Base-by-base conservation (phyloP, 2,113 vertebrate species). In the Brachirus orientalis region DNA sequence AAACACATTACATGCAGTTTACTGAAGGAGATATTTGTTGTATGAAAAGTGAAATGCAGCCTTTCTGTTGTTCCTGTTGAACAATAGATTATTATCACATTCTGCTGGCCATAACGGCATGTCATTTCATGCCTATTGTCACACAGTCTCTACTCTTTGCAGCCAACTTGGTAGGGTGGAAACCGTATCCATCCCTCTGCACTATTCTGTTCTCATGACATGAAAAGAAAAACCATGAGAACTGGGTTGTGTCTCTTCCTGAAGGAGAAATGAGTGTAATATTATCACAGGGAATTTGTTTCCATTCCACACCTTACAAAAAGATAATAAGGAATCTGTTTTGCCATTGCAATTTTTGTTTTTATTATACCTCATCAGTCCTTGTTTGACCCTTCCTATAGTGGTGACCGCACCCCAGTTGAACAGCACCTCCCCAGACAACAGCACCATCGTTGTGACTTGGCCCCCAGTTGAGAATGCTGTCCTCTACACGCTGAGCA, bases 401-500 rank as follows among this genome's bases (percentile, higher is more conserved):
- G 97, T 96, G 53, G 79, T 98, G 82, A 84, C 82, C 14, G 93
- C 95, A 2, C 95, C 95, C 0, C 1, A 82, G 52, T 68, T 98
- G 53, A 91, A 77, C 69, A 91, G 93, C 17, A 79, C 58, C 28
- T 95, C 96, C 55, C 93, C 82, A 0, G 86, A 82, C 8, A 93
- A 92, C 41, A 53, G 87, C 79, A 94, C 90, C 50, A 94, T 98
- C 64, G 54, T 85, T 3, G 91, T 95, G 35, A 92, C 60, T 20
- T 99, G 96, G 97, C 69, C 82, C 13, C 83, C 91, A 38, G 94
- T 98, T 19, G 57, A 86, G 0, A 76, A 94, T 51, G 95, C 96
- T 3, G 86, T 84, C 13, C 88, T 90, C 13, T 96, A 96, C 84
- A 94, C 88, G 0, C 93, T 98, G 69, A 92, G 88, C 70, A 85